Conservation (phyloP, 2,888 invertebrate species). For the Trissoscelio sp. region DNA sequence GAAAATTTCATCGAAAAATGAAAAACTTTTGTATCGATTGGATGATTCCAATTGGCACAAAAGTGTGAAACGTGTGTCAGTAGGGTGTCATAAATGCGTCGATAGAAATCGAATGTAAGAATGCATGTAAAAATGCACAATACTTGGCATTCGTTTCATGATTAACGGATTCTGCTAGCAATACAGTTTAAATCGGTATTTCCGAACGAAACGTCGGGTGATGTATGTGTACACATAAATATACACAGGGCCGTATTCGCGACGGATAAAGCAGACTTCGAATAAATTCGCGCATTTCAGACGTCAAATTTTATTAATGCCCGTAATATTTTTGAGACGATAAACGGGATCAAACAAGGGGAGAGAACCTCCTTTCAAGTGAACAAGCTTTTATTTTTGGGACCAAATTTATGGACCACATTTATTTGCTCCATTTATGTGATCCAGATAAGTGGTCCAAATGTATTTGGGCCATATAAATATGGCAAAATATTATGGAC, state of each 20-base stretch:
- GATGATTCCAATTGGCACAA: not conserved
- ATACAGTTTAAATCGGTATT: constrained; percentile 74
- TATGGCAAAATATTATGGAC: no score
- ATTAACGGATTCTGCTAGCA: constrained; percentile 65
- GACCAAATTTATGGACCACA: no score
- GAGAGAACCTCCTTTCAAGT: no score
- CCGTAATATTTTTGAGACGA: no score
- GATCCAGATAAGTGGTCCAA: no score
- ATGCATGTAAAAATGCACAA: constrained; percentile 38
- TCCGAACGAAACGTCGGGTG: constrained; percentile 58
- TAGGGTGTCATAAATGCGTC: constrained; percentile 7
- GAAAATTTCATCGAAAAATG: no score
- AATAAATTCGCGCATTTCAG: constrained; percentile 30
- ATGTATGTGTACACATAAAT: constrained; percentile 27
- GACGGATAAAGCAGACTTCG: constrained; percentile 4
- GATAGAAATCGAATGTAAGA: constrained; percentile 26
- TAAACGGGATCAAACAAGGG: no score
- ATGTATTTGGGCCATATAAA: no score
- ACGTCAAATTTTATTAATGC: constrained; percentile 24
- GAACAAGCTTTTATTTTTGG: no score
- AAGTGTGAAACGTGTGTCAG: not conserved
- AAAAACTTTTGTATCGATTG: not conserved
- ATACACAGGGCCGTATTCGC: constrained; percentile 19
- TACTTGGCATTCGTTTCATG: constrained; percentile 54
- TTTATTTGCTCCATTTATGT: no score